Evolutionary conservation across 2,888 invertebrate species (phyloP).

Genomic region (Diogma glabrata): DNA sequence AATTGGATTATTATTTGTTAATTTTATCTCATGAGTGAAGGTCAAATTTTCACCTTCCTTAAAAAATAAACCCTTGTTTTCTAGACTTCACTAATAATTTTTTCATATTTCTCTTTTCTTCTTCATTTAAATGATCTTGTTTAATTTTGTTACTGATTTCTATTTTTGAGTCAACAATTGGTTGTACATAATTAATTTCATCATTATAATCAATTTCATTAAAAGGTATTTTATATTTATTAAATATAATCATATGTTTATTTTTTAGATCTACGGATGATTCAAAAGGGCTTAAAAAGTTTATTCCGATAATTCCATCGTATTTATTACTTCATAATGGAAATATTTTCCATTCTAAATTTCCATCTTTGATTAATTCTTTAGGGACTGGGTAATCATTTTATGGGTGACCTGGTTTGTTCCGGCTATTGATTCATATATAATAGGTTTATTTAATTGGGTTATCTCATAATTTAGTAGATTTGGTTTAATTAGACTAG

Average conservation of each 20-base stretch:
- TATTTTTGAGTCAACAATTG: not conserved
- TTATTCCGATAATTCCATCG: constrained; percentile 8
- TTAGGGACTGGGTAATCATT: constrained; percentile 11
- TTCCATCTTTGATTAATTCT: constrained; percentile 7
- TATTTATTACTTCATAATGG: constrained; percentile 10
- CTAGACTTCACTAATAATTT: not conserved
- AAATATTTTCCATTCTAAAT: constrained; percentile 12
- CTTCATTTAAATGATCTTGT: not conserved
- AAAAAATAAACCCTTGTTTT: not conserved
- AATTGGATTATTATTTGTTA: not conserved
- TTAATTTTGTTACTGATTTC: not conserved
- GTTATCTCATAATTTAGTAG: not conserved
- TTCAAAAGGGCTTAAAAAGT: constrained; percentile 10
- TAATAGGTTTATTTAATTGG: constrained; percentile 5
- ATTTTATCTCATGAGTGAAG: not conserved
- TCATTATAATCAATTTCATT: too few relatives aligned
- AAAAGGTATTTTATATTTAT: constrained; percentile 5
- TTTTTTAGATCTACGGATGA: constrained; percentile 6
- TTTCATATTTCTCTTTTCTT: not conserved
- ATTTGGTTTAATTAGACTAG: constrained; percentile 11
- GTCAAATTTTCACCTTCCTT: not conserved
- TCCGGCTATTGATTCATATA: constrained; percentile 10
- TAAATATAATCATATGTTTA: constrained; percentile 9
- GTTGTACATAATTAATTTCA: not conserved
- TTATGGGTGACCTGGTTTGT: constrained; percentile 7